Base-by-base conservation (phyloP, 2,113 vertebrate species). In the Silurus glanis region DNA sequence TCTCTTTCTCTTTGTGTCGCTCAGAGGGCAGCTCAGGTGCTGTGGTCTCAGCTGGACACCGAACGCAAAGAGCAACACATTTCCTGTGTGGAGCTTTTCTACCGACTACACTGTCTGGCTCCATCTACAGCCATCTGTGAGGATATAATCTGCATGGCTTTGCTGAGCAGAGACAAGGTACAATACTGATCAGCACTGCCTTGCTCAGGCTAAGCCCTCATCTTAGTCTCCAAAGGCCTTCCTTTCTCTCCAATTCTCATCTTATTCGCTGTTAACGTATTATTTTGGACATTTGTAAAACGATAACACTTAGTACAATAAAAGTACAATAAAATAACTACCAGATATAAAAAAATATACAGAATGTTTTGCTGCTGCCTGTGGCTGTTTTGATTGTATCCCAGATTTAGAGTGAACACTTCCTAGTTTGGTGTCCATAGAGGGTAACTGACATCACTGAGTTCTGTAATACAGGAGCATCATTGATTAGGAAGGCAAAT, bases 51-150 rank as follows among this genome's bases (percentile, higher is more conserved):
- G 90, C 93, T 99, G 85, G 96, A 97, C 93, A 96, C 95, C 49
- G 97, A 98, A 86, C 95, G 94, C 58, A 93, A 94, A 64, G 97
- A 99, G 53, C 97, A 98, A 83, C 98, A 99, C 67, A 92, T 96
- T 89, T 95, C 96, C 85, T 97, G 96, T 2, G 98, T 99, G 83
- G 98, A 99, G 67, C 92, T 99, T 21, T 99, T 99, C 91, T 98
- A 98, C 92, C 95, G 96, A 64, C 95, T 99, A 12, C 98, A 99
- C 92, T 98, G 97, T 94, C 93, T 99, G 92, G 97, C 98, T 61
- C 98, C 98, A 0, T 96, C 97, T 0, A 94, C 96, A 21, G 96
- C 91, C 87, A 94, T 98, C 93, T 99, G 98, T 0, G 98, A 99
- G 90, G 97, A 99, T 90, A 97, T 99, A 88, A 96, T 99, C 93